phyloP scores from a whole-genome alignment of 2,113 vertebrate genomes.

The Bettongia penicillata region DNA sequence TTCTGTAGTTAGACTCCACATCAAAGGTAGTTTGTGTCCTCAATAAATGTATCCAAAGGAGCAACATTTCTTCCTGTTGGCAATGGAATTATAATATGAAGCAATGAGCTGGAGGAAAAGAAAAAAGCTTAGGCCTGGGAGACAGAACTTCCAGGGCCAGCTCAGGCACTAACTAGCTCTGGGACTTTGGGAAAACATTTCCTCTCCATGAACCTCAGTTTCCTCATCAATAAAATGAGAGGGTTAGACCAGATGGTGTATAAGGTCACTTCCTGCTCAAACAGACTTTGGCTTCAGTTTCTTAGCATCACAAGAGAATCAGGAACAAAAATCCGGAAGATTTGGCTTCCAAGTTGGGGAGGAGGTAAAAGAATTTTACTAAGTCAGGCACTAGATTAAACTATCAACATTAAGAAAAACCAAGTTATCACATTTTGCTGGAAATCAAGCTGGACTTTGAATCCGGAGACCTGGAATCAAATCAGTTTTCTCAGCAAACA shows the following conservation, averaged over 20 bases:
- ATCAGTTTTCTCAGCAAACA: neutral
- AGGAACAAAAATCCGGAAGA: neutral
- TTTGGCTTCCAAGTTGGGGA: neutral
- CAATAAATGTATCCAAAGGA: neutral
- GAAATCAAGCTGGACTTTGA: neutral
- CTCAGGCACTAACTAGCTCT: neutral
- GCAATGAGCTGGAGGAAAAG: neutral
- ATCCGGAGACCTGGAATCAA: neutral
- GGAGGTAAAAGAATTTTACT: neutral
- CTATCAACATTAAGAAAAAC: neutral
- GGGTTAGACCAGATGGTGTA: neutral
- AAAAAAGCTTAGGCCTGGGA: neutral
- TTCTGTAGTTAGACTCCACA: neutral
- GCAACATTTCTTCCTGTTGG: neutral
- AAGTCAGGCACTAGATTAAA: neutral
- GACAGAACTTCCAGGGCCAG: neutral
- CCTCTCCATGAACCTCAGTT: neutral
- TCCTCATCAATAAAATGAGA: neutral
- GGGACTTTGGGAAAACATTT: neutral
- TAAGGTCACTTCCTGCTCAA: neutral
- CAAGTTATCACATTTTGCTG: neutral
- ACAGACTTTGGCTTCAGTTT: neutral
- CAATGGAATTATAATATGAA: neutral
- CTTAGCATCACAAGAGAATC: neutral
- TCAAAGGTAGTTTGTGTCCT: slow-evolving; percentile 10